phyloP scores from a whole-genome alignment of 30 jellyfish, hydroid and myxozoan genomes.

The Aurelia sp. region DNA sequence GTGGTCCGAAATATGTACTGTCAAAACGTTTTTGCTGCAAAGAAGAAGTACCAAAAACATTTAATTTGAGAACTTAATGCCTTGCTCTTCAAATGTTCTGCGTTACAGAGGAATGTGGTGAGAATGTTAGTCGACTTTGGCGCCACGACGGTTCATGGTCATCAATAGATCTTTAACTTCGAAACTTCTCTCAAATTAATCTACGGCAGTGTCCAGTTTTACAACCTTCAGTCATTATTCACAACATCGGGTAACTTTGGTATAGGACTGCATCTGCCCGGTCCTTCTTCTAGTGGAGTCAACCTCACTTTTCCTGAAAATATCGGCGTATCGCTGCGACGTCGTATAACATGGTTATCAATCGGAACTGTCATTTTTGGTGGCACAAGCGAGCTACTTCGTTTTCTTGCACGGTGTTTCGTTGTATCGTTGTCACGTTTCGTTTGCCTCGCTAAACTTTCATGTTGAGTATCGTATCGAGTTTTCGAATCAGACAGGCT shows the following conservation, averaged over 20 bases:
- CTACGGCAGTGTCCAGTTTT: too few relatives aligned
- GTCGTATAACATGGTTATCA: conserved; percentile 26
- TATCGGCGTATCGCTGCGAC: conserved; percentile 65
- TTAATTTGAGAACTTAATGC: too few relatives aligned
- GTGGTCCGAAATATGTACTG: too few relatives aligned
- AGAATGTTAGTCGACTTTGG: too few relatives aligned
- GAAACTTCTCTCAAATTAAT: too few relatives aligned
- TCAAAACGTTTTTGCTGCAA: too few relatives aligned
- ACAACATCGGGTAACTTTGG: conserved; percentile 46
- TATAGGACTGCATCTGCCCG: background rate
- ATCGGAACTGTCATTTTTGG: conserved; percentile 25
- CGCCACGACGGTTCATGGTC: too few relatives aligned
- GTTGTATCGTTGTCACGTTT: background rate
- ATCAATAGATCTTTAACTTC: too few relatives aligned
- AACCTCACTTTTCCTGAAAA: conserved; percentile 21
- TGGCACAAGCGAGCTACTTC: conserved; percentile 61
- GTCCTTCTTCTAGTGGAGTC: conserved; percentile 23
- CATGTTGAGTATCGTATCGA: background rate
- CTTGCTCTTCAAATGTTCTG: too few relatives aligned
- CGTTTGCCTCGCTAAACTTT: too few relatives aligned
- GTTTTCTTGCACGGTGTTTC: conserved; percentile 37
- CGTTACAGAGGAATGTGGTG: too few relatives aligned
- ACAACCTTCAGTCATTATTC: background rate
- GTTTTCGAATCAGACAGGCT: conserved; percentile 55
- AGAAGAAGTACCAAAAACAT: too few relatives aligned